Evolutionary conservation across 2,888 invertebrate species (phyloP), one percentile per base, ranked within the genome.

Genomic region (Copidosoma aretas): DNA sequence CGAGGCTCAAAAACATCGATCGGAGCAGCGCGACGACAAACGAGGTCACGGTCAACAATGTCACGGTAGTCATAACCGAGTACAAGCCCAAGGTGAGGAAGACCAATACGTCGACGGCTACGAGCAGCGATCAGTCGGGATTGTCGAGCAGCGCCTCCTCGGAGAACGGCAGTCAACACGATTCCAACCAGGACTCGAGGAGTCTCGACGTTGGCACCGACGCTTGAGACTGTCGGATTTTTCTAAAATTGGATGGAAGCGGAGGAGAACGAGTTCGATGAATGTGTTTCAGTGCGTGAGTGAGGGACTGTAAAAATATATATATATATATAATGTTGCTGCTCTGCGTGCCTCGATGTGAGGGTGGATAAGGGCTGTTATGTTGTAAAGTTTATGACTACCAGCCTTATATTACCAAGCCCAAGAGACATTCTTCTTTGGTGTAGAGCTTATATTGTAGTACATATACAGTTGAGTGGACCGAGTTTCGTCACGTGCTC

Each of bases 1-100:
- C 95, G 1, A 87, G 95, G 73, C 90, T 96, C 81, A 95, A 93
- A 87, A 96, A 97, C 84, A 92, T 97, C 69, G 97, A 97, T 83
- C 88, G 97, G 64, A 95, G 93, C 80, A 93, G 94, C 43, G 97
- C 94, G 32, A 93, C 94, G 84, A 94, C 95, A 68, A 91, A 96
- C 84, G 95, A 96, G 86, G 95, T 97, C 77, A 98, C 98, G 60
- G 97, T 97, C 46, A 97, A 97, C 84, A 96, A 95, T 79, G 95
- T 98, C 70, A 98, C 98, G 60, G 97, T 98, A 72, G 93, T 96
- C 75, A 97, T 98, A 83, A 98, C 98, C 69, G 98, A 98, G 86
- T 97, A 94, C 84, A 93, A 94, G 84, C 93, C 94, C 75, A 94
- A 94, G 77, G 79, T 79, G 64, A 84, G 83, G 74, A 84, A 84